phyloP scores from a whole-genome alignment of 2,888 invertebrate species.

The Drosophila neotestacea region DNA sequence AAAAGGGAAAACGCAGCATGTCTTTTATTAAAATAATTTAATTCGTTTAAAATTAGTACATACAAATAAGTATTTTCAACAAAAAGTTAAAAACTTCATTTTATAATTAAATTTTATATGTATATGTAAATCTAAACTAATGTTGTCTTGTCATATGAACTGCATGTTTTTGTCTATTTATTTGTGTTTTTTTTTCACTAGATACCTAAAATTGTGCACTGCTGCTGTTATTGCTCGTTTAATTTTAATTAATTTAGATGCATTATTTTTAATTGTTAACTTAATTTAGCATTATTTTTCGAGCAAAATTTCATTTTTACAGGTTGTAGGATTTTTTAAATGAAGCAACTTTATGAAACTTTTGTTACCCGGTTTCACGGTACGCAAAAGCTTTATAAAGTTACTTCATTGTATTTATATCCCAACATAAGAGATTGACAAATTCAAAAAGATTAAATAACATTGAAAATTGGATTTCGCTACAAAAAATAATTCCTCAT shows the following conservation, averaged over 20 bases:
- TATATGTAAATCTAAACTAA: conserved; percentile 54
- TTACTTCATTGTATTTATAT: conserved; percentile 1
- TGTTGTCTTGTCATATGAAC: conserved; percentile 38
- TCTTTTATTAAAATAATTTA: conserved; percentile 60
- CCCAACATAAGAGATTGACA: conserved; percentile 7
- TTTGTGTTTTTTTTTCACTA: conserved; percentile 45
- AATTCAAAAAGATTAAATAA: conserved; percentile 58
- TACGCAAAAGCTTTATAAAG: background rate
- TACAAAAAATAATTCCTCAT: conserved; percentile 76
- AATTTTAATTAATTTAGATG: conserved; percentile 54
- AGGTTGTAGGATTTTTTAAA: conserved; percentile 39
- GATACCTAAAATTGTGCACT: conserved; percentile 49
- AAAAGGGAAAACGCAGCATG: background rate
- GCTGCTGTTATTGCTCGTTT: conserved; percentile 20
- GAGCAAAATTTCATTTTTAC: conserved; percentile 74
- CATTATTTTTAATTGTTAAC: conserved; percentile 56
- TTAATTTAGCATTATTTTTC: conserved; percentile 74
- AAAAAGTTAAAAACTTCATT: conserved; percentile 46
- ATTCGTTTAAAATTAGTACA: conserved; percentile 55
- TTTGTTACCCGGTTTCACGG: background rate
- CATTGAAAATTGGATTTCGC: conserved; percentile 78
- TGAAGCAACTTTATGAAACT: background rate
- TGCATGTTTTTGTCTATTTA: conserved; percentile 36
- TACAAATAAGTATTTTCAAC: conserved; percentile 54
- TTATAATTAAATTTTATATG: conserved; percentile 54